Conservation (phyloP, 2,113 vertebrate genomes). For the Poeciliopsis turrubarensis region DNA sequence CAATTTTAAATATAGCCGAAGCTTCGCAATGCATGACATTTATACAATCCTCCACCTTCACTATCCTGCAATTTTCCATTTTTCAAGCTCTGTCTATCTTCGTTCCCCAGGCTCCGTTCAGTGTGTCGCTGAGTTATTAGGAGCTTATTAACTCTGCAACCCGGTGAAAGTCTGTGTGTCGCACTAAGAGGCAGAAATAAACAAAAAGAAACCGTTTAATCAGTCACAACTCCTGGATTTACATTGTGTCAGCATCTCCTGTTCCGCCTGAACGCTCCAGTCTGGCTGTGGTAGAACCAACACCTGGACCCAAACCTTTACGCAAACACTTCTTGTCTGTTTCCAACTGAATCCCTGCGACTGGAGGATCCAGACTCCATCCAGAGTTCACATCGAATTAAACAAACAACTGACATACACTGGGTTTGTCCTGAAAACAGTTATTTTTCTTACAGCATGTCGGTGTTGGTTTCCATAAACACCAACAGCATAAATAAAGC, state of each 20-base stretch:
- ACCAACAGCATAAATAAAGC: background rate
- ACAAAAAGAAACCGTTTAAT: constrained; percentile 8
- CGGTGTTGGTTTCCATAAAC: background rate
- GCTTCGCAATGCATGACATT: constrained; percentile 39
- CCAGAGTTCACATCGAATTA: constrained; percentile 6
- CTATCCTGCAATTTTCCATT: constrained; percentile 24
- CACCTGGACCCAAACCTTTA: constrained; percentile 36
- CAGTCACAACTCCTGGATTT: constrained; percentile 13
- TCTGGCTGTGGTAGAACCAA: constrained; percentile 16
- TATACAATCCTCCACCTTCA: constrained; percentile 30
- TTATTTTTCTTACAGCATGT: constrained; percentile 3
- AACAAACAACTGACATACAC: constrained; percentile 4
- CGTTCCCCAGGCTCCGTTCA: constrained; percentile 23
- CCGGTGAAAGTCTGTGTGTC: constrained; percentile 6
- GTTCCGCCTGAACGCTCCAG: constrained; percentile 23
- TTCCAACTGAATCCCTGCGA: constrained; percentile 36
- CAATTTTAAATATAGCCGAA: constrained; percentile 20
- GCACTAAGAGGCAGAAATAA: background rate
- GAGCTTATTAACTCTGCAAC: constrained; percentile 41
- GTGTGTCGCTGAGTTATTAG: constrained; percentile 42
- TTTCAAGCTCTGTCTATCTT: constrained; percentile 33
- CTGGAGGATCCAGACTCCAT: constrained; percentile 33
- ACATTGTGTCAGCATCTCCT: background rate
- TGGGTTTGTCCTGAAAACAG: constrained; percentile 12
- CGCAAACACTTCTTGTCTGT: constrained; percentile 12